A percentile compares a stretch with the other conserved stretches of the same genome.
These are phyloP conservation scores for Apolygus lucorum DNA, from an alignment of 1,140 invertebrate genomes.

Conservation along the genomic window DNA sequence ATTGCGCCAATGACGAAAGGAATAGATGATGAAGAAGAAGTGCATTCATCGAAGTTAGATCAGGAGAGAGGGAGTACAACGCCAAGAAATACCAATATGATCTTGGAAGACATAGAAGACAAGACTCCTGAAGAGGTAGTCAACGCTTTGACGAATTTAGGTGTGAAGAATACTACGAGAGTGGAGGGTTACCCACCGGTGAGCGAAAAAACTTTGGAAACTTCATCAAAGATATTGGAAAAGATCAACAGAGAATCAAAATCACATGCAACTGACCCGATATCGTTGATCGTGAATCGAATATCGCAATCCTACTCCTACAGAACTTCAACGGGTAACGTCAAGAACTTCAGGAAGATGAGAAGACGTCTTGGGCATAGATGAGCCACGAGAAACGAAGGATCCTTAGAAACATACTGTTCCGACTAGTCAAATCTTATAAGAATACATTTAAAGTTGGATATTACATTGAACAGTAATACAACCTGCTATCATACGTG, in stretches of 20 bases:
- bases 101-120: slow-evolving; percentile 2
- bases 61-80: too few species aligned
- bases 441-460: too few species aligned
- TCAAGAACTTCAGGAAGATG: slow-evolving; percentile 19
- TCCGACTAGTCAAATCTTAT: too few species aligned
- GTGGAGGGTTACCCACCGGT: background rate
- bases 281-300: slow-evolving; percentile 28
- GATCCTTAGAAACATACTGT: too few species aligned
- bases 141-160: slow-evolving; percentile 19
- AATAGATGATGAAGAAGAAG: too few species aligned
- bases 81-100: slow-evolving; percentile 4
- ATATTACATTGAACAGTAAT: too few species aligned
- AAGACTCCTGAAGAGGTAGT: slow-evolving; percentile 29
- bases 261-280: slow-evolving; percentile 17
- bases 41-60: too few species aligned
- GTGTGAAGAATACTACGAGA: slow-evolving; percentile 15
- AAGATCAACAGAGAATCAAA: slow-evolving; percentile 16
- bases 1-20: too few species aligned
- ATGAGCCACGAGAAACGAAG: too few species aligned
- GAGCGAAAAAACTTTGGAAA: background rate
- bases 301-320: slow-evolving; percentile 30
- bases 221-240: slow-evolving; percentile 3
- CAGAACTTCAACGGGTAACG: slow-evolving; percentile 27
- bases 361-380: too few species aligned
- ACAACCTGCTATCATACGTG: too few species aligned